Evolutionary conservation across 2,888 invertebrate species (phyloP), one percentile per base, ranked within the genome.

Genomic region (Cylindroiulus punctatus): DNA sequence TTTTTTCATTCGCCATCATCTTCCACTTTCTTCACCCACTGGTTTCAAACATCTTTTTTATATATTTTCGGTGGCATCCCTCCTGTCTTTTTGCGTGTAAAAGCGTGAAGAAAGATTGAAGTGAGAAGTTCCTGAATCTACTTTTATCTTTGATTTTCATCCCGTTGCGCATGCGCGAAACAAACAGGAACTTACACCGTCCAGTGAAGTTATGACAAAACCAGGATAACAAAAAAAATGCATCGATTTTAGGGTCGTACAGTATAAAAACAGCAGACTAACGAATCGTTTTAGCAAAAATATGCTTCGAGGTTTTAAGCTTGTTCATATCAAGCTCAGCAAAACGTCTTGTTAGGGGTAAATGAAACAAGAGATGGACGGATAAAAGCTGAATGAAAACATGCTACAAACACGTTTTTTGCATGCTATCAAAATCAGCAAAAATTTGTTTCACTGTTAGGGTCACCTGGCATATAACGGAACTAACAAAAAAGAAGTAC

Each of bases 41-140:
- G 44, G 82, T 82, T 36, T 36, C 84, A 17, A 44, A 84, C 44
- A 47, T 30, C 30, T 84, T 84, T 84, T 84, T 84, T 84, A 30
- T 84, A 40, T 42, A 42, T 30, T 40, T 30, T 40, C 30, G 84
- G 30, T 84, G 47, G 84, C 84, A 84, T 84, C 84, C 32, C 84
- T 30, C 47, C 84, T 84, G 47, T 47, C 42, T 44, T 44, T 84
- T 84, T 84, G 30, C 47, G 47, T 44, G 84, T 44, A 84, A 84
- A 84, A 84, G 42, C 42, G 42, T 40, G 36, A 47, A 84, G 42
- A 84, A 84, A 84, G 84, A 84, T 84, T 84, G 84, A 47, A 84
- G 84, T 84, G 84, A 84, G 84, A 84, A 84, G 84, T 84, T 84
- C 84, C 84, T 84, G 84, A 84, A 84, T 84, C 84, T 42, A 84